phyloP scores from a whole-genome alignment of 1,140 invertebrate species.

The Eumeta japonica region DNA sequence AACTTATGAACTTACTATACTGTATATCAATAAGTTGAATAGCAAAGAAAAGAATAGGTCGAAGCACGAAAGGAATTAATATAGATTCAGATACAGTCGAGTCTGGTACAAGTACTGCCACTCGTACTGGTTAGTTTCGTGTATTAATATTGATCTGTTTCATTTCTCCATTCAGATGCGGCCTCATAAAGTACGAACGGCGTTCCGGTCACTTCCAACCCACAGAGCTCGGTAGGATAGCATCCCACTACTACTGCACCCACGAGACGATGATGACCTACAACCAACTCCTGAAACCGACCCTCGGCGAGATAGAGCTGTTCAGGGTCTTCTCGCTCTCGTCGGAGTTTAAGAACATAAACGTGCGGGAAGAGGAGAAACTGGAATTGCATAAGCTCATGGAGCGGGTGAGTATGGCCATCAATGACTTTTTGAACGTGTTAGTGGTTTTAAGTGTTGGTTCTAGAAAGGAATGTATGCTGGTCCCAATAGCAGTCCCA shows the following conservation, averaged over 20 bases:
- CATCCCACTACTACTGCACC: conserved; percentile 97
- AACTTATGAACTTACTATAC: too few relatives aligned
- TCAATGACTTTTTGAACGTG: too few relatives aligned
- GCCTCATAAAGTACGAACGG: conserved; percentile 93
- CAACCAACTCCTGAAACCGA: conserved; percentile 95
- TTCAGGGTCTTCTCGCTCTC: conserved; percentile 99
- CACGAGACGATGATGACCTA: conserved; percentile 96
- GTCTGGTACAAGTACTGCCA: too few relatives aligned
- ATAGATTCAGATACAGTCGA: too few relatives aligned
- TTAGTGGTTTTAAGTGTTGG: conserved; percentile 1
- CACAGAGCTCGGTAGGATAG: conserved; percentile 93
- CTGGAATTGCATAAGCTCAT: conserved; percentile 95
- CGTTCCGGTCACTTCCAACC: conserved; percentile 92
- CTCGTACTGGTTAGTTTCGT: too few relatives aligned
- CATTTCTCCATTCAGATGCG: conserved; percentile 68
- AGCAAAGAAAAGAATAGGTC: too few relatives aligned
- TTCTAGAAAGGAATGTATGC: neutral
- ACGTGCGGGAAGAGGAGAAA: conserved; percentile 97
- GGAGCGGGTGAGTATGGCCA: conserved; percentile 40
- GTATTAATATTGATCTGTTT: too few relatives aligned
- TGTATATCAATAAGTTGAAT: too few relatives aligned
- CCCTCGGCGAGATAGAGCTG: conserved; percentile 95
- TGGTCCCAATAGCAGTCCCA: neutral
- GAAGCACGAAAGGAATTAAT: too few relatives aligned
- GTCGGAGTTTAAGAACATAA: conserved; percentile 88